These are phyloP conservation scores for Percopsis transmontana DNA, from an alignment of 2,113 vertebrate species.

Conservation along the genomic window DNA sequence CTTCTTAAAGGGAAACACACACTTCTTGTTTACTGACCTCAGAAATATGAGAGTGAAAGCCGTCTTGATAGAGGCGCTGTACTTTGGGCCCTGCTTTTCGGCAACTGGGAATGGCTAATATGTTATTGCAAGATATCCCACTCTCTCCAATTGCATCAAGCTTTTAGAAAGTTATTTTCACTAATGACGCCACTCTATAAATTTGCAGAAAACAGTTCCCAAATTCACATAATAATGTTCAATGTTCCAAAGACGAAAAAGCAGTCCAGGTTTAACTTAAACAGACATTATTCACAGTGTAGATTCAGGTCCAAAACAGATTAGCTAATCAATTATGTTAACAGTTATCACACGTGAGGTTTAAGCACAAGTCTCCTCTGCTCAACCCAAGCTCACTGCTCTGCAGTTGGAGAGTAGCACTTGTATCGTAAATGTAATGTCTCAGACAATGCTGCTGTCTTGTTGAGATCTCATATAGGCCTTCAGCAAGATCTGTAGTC, in stretches of 20 bases:
- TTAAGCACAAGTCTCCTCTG: constrained; percentile 35
- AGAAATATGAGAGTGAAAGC: constrained; percentile 52
- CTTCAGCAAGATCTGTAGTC: constrained; percentile 33
- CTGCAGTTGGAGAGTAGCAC: constrained; percentile 8
- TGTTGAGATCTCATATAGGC: constrained; percentile 33
- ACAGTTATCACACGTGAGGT: constrained; percentile 34
- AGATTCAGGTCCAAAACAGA: constrained; percentile 14
- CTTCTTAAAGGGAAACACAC: constrained; percentile 80
- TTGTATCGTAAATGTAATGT: constrained; percentile 26
- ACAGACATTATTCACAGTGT: constrained; percentile 15
- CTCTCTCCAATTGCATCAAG: not conserved
- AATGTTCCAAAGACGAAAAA: not conserved
- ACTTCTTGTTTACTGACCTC: constrained; percentile 68
- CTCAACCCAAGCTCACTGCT: constrained; percentile 29
- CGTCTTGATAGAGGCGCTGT: constrained; percentile 31
- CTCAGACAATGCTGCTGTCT: constrained; percentile 16
- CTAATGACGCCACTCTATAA: not conserved
- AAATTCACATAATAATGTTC: not conserved
- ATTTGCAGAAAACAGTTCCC: not conserved
- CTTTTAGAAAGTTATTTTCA: not conserved
- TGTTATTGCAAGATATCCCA: constrained; percentile 7
- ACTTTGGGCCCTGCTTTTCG: constrained; percentile 30
- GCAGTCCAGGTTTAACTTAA: too few species aligned
- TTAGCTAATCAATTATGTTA: constrained; percentile 54
- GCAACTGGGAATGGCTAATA: constrained; percentile 2